Percentiles rank a stretch among this genome's conserved stretches.
These are phyloP conservation scores for Myotis findleyi DNA, from an alignment of 2,797 vertebrate genomes.

Conservation along the genomic window DNA sequence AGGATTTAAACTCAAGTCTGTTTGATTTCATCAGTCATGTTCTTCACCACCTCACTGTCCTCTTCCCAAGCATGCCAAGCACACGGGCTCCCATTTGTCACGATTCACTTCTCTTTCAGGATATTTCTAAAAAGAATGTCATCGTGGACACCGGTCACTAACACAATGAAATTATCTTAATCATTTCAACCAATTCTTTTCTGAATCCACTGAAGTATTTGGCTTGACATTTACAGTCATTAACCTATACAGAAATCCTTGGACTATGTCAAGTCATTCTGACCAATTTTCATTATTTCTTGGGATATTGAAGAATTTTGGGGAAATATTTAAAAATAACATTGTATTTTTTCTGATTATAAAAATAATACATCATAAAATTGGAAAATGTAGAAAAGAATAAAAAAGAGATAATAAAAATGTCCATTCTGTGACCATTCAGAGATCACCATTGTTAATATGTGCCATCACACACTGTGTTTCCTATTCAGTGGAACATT, in stretches of 20 bases:
- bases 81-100: background rate
- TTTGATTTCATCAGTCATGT: background rate
- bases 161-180: background rate
- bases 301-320: background rate
- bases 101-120: background rate
- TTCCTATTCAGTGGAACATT: background rate
- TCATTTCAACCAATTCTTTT: background rate
- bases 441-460: background rate
- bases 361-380: background rate
- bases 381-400: background rate
- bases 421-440: background rate
- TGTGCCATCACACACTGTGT: background rate
- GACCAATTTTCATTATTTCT: slow-evolving; percentile 12
- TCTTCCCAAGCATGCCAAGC: background rate
- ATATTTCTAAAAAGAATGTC: background rate
- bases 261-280: background rate
- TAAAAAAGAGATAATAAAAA: background rate
- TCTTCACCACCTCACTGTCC: background rate
- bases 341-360: background rate
- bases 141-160: background rate
- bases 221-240: background rate
- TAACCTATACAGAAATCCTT: background rate
- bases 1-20: background rate
- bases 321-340: background rate
- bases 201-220: background rate